Percentiles rank a stretch among this genome's conserved stretches.
phyloP scores from a whole-genome alignment of 2,113 vertebrate genomes.

The Podiceps cristatus region DNA sequence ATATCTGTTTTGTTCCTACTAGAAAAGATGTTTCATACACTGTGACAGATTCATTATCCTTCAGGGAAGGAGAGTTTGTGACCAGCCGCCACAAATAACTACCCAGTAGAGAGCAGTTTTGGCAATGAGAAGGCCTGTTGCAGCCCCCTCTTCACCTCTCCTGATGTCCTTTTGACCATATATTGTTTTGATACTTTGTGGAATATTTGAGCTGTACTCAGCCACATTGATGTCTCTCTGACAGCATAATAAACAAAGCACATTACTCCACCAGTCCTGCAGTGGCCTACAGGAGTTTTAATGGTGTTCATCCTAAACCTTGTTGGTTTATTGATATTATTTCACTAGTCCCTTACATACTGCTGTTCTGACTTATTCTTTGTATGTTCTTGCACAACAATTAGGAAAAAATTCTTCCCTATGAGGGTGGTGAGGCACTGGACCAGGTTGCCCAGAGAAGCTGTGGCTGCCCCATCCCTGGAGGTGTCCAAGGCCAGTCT shows the following conservation, averaged over 20 bases:
- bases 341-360: not conserved
- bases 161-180: not conserved
- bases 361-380: not conserved
- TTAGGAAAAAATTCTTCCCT: too few relatives aligned
- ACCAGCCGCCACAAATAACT: not conserved
- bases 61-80: not conserved
- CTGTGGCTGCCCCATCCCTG: too few relatives aligned
- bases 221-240: not conserved
- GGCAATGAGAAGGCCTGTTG: not conserved
- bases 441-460: too few relatives aligned
- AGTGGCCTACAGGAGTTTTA: not conserved
- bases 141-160: not conserved
- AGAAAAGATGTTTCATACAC: not conserved
- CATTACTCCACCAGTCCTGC: not conserved
- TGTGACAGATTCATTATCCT: slow-evolving; percentile 6
- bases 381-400: not conserved
- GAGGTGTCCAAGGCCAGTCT: too few relatives aligned
- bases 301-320: not conserved
- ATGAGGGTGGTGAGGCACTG: too few relatives aligned
- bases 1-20: not conserved
- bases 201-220: not conserved
- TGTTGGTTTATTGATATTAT: not conserved
- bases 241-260: not conserved
- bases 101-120: not conserved
- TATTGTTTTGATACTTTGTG: not conserved